These are phyloP conservation scores for Sycobia sp. DNA, from an alignment of 1,140 invertebrate species.

Conservation along the genomic window DNA sequence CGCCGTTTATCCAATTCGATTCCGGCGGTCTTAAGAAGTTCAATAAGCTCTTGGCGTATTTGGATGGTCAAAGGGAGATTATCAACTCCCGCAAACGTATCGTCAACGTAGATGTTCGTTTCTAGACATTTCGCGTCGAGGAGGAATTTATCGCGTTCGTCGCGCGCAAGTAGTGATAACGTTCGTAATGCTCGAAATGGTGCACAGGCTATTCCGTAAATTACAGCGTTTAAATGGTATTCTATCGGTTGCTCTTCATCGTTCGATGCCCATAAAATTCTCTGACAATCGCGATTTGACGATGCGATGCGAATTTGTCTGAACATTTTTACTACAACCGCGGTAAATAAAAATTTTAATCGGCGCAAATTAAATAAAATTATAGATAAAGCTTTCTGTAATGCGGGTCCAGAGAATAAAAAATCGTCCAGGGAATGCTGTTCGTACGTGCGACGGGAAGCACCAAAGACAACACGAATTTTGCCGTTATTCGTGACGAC, in stretches of 20 bases:
- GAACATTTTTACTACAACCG: constrained; percentile 59
- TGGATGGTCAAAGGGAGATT: background rate
- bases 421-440: constrained; percentile 48
- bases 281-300: constrained; percentile 36
- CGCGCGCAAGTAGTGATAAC: background rate
- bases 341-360: constrained; percentile 36
- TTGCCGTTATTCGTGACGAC: constrained; percentile 36
- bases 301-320: constrained; percentile 45
- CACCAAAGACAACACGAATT: constrained; percentile 49
- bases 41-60: no score
- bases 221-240: constrained; percentile 28
- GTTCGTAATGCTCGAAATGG: constrained; percentile 43
- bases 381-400: constrained; percentile 37
- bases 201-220: constrained; percentile 36
- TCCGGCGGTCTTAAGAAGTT: background rate
- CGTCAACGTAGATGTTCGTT: background rate
- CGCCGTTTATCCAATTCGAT: background rate
- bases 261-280: no score
- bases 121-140: background rate
- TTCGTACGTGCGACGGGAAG: constrained; percentile 35
- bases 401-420: no score
- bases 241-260: constrained; percentile 17
- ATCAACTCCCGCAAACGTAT: background rate
- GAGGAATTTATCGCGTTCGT: background rate
- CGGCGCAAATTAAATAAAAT: constrained; percentile 14